phyloP scores from a whole-genome alignment of 2,113 vertebrate genomes.

The Dasyprocta punctata region DNA sequence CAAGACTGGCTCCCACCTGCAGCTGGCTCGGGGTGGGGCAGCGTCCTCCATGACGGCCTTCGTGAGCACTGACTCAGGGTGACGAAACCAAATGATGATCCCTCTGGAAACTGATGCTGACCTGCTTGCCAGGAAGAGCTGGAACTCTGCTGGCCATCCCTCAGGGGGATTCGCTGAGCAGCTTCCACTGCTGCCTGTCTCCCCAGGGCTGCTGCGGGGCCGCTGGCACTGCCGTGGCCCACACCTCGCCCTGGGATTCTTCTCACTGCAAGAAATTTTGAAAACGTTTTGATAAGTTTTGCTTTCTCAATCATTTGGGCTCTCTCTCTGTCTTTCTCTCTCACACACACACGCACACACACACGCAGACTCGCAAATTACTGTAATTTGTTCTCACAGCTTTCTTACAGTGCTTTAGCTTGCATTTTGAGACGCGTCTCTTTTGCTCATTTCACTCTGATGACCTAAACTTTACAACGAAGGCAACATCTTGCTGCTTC shows the following conservation, averaged over 20 bases:
- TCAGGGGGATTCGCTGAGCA: neutral
- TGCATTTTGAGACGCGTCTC: neutral
- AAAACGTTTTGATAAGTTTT: conserved; percentile 13
- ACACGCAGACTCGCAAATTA: neutral
- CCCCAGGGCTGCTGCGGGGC: neutral
- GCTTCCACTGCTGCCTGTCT: neutral
- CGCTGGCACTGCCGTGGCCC: rapidly evolving
- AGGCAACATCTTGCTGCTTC: neutral
- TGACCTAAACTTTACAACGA: neutral
- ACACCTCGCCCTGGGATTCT: rapidly evolving
- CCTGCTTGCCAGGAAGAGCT: neutral
- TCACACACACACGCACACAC: neutral
- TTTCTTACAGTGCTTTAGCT: neutral
- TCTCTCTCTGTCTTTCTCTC: neutral
- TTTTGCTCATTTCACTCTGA: neutral
- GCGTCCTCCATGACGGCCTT: neutral
- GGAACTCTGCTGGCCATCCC: rapidly evolving
- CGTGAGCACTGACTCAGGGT: neutral
- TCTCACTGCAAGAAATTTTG: neutral
- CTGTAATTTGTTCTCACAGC: neutral
- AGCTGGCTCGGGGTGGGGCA: neutral
- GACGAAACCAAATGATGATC: neutral
- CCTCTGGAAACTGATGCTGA: neutral
- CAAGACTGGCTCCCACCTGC: rapidly evolving
- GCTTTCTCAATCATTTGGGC: neutral